These are phyloP conservation scores for Musca vetustissima DNA, from an alignment of 1,140 invertebrate species.

Conservation along the genomic window DNA sequence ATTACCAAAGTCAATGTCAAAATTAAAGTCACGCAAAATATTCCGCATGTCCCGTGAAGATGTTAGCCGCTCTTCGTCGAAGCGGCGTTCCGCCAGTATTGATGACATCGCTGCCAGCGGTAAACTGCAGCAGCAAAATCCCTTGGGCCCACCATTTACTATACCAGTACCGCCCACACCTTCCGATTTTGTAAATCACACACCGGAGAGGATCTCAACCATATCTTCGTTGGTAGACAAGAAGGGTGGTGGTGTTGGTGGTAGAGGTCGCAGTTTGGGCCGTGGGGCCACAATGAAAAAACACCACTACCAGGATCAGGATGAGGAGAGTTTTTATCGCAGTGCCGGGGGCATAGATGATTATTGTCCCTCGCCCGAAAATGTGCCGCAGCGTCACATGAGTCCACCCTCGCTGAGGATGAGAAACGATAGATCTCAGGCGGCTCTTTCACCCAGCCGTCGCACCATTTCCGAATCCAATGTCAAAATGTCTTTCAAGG, in stretches of 20 bases:
- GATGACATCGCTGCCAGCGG: neutral
- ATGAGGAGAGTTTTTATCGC: constrained; percentile 30
- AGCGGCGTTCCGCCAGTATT: neutral
- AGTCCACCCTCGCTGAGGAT: constrained; percentile 6
- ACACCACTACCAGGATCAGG: constrained; percentile 14
- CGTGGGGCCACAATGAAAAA: constrained; percentile 20
- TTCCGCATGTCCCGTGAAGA: constrained; percentile 40
- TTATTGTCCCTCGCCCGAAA: constrained; percentile 34
- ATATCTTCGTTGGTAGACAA: constrained; percentile 48
- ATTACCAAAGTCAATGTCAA: constrained; percentile 43
- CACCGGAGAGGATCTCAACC: constrained; percentile 47
- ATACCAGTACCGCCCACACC: constrained; percentile 21
- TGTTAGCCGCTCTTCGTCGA: constrained; percentile 15
- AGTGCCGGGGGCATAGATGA: constrained; percentile 49
- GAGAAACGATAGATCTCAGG: too few relatives aligned
- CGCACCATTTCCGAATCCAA: neutral
- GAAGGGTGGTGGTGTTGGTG: neutral
- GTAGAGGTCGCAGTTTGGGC: neutral
- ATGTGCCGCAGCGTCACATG: constrained; percentile 12
- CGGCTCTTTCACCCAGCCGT: neutral
- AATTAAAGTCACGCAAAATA: constrained; percentile 42
- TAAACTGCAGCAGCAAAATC: constrained; percentile 2
- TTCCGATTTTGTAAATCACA: constrained; percentile 47
- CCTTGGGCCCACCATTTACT: neutral
- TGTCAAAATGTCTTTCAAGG: constrained; percentile 30